Evolutionary conservation across 2,113 vertebrate species (phyloP), one percentile per base, ranked within the genome.

Genomic region (Leptobrachium leishanense): DNA sequence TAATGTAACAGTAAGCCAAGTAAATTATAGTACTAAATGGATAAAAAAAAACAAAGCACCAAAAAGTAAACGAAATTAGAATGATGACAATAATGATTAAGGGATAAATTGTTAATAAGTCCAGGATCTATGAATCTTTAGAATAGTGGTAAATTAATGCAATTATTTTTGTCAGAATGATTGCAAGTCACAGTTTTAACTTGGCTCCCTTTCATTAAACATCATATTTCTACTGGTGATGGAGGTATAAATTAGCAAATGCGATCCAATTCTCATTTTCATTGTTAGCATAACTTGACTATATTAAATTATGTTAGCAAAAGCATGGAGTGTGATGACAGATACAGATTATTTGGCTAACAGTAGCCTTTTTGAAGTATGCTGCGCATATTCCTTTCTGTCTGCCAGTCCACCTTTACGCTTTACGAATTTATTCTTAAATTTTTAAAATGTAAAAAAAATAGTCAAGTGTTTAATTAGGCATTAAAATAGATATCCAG

Each of bases 21-120:
- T n/a, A 31, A 31, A 31, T 31, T 31, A 31, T 31, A 31, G 20
- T 31, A 31, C 20, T 31, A 31, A 31, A 31, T 31, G 6, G 6
- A 39, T 31, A 31, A 64, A 8, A 50, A 50, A 4, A 50, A 50
- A 50, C 46, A 50, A 50, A 50, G 8, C 46, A 64, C 20, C 20
- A 39, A 64, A 20, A 31, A 20, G 62, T 64, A 5, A 64, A 64
- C 15, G 12, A 46, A 69, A 69, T 69, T 43, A 69, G 42, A 2
- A 43, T 15, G 15, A 44, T 53, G 20, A 71, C 15, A 71, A 43
- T 50, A 20, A 31, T 20, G 20, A 53, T 71, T 20, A 71, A 71
- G 31, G 44, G 3, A 71, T 71, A 44, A 71, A 44, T 39, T 71
- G n/a, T 71, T 71, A 71, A 71, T 53, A 53, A 41, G 68, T n/a